Base-by-base conservation (phyloP, 2,888 invertebrate genomes). In the Piscicola geometra region DNA sequence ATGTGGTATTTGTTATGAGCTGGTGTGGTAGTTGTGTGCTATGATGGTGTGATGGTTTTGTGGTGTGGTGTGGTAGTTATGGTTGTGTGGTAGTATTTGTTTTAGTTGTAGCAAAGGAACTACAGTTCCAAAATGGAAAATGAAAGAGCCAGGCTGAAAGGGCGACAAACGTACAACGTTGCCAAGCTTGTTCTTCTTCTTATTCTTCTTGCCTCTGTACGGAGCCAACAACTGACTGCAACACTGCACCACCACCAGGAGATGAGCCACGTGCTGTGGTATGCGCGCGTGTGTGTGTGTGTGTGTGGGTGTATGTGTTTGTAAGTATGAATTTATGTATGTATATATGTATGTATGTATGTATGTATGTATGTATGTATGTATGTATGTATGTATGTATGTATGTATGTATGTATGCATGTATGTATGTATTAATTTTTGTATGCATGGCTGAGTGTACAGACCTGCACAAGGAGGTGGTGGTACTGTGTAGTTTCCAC, bases 141-240 rank as follows among this genome's bases (percentile, higher is more conserved):
- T 41, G 41, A 15, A 5, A 5, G 9, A 41, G 15, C 5, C 41
- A 41, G 5, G 15, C 41, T 41, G 41, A 41, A 41, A 9, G 41
- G 41, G 15, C n/a, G n/a, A n/a, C n/a, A n/a, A n/a, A n/a, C n/a
- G n/a, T n/a, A n/a, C n/a, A n/a, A n/a, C n/a, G n/a, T n/a, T n/a
- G n/a, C n/a, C n/a, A n/a, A n/a, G n/a, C n/a, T n/a, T n/a, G n/a
- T 56, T 32, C 28, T 73, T 73, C 25, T 73, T 73, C 33, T 60
- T 64, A 2, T 21, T n/a, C 36, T 64, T 73, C 25, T 33, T 60
- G 5, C 12, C n/a, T 33, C 9, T 64, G 36, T 60, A 73, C 0
- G 73, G 73, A 5, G 33, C 30, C 35, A 73, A 56, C 28, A 73
- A 52, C n/a, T 73, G 73, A n/a, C 30, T 52, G 35, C 73, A 73